A percentile compares a stretch with the other conserved stretches of the same genome.
Conservation (phyloP, 2,888 invertebrate species). For the Trichopria drosophilae region DNA sequence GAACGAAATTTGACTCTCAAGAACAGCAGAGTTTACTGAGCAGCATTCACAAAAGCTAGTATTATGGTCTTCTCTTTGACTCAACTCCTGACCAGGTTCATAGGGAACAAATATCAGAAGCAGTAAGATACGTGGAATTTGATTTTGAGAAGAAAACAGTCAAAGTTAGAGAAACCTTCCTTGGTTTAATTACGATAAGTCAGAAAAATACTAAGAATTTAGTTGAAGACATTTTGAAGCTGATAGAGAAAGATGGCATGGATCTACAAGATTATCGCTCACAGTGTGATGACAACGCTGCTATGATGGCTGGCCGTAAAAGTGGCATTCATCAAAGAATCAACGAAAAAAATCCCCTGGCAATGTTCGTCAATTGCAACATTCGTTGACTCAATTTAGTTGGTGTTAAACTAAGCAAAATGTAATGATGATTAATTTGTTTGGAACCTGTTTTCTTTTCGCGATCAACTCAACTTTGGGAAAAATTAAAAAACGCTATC, state of each 20-base stretch:
- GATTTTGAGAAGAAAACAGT: conserved; percentile 35
- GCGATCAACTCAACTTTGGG: conserved; percentile 18
- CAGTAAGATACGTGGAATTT: conserved; percentile 23
- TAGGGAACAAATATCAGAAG: conserved; percentile 17
- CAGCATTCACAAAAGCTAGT: conserved; percentile 8
- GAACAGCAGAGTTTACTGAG: conserved; percentile 10
- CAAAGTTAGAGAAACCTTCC: conserved; percentile 34
- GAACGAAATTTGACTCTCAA: conserved; percentile 3
- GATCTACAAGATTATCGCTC: conserved; percentile 29
- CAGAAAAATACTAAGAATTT: conserved; percentile 32
- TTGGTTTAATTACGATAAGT: conserved; percentile 36
- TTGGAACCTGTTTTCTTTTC: conserved; percentile 25
- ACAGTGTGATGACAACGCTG: conserved; percentile 35
- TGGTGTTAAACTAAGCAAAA: conserved; percentile 32
- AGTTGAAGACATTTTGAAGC: conserved; percentile 26
- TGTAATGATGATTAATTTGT: conserved; percentile 30
- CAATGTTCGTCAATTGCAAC: conserved; percentile 30
- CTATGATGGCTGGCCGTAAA: conserved; percentile 32
- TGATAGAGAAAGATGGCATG: conserved; percentile 20
- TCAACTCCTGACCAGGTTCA: conserved; percentile 13
- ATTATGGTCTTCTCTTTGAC: conserved; percentile 19
- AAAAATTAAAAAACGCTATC: conserved; percentile 16
- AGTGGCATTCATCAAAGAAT: conserved; percentile 33
- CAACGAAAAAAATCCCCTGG: conserved; percentile 24
- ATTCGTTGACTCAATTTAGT: conserved; percentile 33